Evolutionary conservation across 2,797 vertebrate species (phyloP).

Genomic region (Mormyrus hasselquistii): DNA sequence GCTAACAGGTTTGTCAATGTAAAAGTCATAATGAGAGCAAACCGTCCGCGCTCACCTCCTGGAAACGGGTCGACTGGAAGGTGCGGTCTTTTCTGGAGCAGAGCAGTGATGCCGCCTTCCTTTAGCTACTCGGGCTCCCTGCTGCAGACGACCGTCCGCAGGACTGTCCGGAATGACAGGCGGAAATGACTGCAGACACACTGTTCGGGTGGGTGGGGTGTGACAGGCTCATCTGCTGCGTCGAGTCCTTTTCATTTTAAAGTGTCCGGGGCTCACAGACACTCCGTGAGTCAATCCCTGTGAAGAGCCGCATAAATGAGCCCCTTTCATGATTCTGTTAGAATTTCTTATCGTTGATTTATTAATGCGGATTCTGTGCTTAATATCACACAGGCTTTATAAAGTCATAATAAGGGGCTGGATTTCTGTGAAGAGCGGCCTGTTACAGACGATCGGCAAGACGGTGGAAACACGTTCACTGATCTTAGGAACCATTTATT

Average conservation of each 20-base stretch:
- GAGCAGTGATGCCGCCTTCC: not conserved
- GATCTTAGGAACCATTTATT: not conserved
- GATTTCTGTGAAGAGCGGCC: not conserved
- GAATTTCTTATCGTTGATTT: not conserved
- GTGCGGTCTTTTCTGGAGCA: not conserved
- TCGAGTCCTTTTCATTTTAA: not conserved
- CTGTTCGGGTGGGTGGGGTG: not conserved
- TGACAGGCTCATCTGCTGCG: not conserved
- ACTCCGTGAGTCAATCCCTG: not conserved
- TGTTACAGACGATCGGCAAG: not conserved
- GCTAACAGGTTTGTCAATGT: not conserved
- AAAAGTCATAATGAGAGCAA: not conserved
- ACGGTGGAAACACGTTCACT: not conserved
- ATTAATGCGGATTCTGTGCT: not conserved
- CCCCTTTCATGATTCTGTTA: not conserved
- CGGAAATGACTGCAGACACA: not conserved
- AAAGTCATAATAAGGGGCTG: not conserved
- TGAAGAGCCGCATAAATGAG: not conserved
- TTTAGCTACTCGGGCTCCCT: not conserved
- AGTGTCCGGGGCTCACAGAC: not conserved
- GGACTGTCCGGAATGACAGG: not conserved
- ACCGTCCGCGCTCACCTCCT: not conserved
- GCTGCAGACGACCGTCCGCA: not conserved
- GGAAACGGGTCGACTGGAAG: not conserved
- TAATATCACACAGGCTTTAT: not conserved